These are phyloP conservation scores for Mormyrus hasselquistii DNA, from an alignment of 2,797 vertebrate genomes.

Conservation along the genomic window DNA sequence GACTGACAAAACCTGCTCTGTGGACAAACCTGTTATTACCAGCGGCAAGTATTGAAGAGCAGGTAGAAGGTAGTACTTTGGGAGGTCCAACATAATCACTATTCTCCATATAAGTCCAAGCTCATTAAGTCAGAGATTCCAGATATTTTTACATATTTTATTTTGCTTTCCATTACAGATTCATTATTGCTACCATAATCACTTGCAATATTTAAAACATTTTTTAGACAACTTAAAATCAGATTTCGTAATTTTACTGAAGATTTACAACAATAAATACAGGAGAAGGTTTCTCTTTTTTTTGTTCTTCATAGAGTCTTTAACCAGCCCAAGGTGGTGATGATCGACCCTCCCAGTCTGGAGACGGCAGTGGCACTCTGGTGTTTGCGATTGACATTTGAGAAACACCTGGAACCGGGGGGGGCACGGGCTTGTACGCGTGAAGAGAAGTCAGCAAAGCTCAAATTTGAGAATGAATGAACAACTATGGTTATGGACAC, in stretches of 20 bases:
- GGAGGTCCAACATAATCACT: neutral
- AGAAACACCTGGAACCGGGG: neutral
- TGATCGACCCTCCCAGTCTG: neutral
- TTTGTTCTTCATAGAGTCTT: slow-evolving; percentile 36
- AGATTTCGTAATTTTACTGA: slow-evolving; percentile 56
- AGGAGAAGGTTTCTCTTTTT: slow-evolving; percentile 48
- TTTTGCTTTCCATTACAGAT: slow-evolving; percentile 81
- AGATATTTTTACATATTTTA: slow-evolving; percentile 22
- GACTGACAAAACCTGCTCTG: neutral
- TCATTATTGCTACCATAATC: slow-evolving; percentile 96
- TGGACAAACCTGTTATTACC: neutral
- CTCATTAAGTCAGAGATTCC: neutral
- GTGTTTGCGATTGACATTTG: neutral
- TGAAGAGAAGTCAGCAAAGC: neutral
- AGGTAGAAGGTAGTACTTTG: neutral
- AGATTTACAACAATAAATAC: slow-evolving; percentile 77
- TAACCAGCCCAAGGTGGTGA: neutral
- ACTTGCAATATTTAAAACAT: slow-evolving; percentile 85
- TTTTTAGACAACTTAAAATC: slow-evolving; percentile 64
- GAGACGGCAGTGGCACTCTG: neutral
- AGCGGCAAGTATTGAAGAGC: neutral
- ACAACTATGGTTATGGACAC: neutral
- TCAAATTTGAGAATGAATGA: neutral
- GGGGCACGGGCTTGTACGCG: neutral
- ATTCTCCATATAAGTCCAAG: neutral